Base-by-base conservation (phyloP, 92 coral and sea anemone species). In the Palythoa grandis region DNA sequence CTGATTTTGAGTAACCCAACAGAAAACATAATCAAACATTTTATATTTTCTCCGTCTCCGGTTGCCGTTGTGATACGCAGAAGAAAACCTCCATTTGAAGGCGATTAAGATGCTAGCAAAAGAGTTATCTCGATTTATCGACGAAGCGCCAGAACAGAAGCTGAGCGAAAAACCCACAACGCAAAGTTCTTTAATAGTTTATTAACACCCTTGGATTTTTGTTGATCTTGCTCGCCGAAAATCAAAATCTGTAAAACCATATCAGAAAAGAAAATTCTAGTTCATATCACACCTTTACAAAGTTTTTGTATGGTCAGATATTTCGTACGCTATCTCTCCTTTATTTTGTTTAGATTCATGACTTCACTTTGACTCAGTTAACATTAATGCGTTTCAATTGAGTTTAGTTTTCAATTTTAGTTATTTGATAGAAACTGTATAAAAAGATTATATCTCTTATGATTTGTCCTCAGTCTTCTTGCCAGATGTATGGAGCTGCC, bases 141-240 rank as follows among this genome's bases (percentile, higher is more conserved):
- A 24, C 17, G 66, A 80, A 80, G 74, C 63, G 50, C 50, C 60
- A 50, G 15, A 53, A 65, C 85, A 43, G 39, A 66, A 65, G 73
- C 85, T 50, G 39, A 80, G 74, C 74, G 65, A 65, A 63, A 29
- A 47, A 65, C 20, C 85, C 85, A 23, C 85, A 80, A 80, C 66
- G 24, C 60, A 58, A 78, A 80, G 63, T 66, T 66, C 61, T 80
- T 80, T 80, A 66, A 80, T 80, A 80, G 74, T 80, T 80, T 80
- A 80, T 80, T 80, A 80, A 65, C 40, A 80, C 57, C 60, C 74
- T 47, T 63, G 24, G 6, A 12, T 58, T 80, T 20, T 80, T 47
- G 12, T 14, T 16, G 23, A 4, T 20, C 65, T 24, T 66, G 58
- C 63, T n/a, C 19, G 25, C 14, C 7, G 72, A 78, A 10, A 16